Base-by-base conservation (phyloP, 2,888 invertebrate species). In the Campoletis raptor region DNA sequence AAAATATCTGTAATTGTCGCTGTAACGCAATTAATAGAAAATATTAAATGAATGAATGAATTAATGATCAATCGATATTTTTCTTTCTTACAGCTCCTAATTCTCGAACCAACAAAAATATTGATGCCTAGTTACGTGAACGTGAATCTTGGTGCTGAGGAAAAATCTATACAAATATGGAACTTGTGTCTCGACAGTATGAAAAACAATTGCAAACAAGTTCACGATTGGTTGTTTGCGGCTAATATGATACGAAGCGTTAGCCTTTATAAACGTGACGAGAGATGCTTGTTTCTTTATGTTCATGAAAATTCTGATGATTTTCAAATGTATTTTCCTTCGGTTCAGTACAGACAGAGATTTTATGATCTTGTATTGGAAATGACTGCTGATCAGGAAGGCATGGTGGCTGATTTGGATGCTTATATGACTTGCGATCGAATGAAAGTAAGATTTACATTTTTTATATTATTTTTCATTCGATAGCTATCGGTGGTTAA, bases 291-390 rank as follows among this genome's bases (percentile, higher is more conserved):
- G 15, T 99, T 99, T 94, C 95, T 99, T 0, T 99, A 99, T 94
- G 99, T 99, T 52, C 98, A 98, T 94, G 98, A 99, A 94, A 99
- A 99, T 94, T 99, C 99, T 0, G 99, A 99, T 92, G 99, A 99
- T 95, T 99, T 99, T 95, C 99, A 99, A 96, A 98, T 99, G 95
- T 99, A 97, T 94, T 97, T 99, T 91, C 99, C 99, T 0, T 99
- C 99, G 1, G 96, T 97, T 88, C 96, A 96, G 67, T 98, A 98
- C 93, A 96, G 98, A 85, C 97, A 98, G 93, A 96, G 97, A 85
- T 97, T 99, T 91, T 98, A 98, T 94, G 97, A 98, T 90, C 95
- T 98, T 67, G 96, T 99, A 79, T 95, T 98, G 36, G 97, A 98
- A 94, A 96, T 99, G 95, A 98, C 98, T 0, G 97, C 97, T 1